Conservation (phyloP, 2,113 vertebrate species). For the Proterorhinus semilunaris region DNA sequence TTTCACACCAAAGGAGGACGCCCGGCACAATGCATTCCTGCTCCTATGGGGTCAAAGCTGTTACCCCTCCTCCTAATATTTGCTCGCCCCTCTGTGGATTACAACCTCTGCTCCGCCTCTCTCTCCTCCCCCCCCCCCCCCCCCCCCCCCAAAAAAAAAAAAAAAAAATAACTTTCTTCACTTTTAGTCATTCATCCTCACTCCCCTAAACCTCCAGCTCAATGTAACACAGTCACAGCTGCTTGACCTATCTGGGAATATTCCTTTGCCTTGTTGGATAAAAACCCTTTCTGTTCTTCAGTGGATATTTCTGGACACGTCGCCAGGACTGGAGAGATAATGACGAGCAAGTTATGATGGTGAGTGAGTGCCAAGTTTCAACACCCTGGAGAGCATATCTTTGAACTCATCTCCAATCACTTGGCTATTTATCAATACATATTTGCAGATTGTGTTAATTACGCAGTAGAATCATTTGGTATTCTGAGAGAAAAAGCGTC, state of each 20-base stretch:
- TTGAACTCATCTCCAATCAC: too few species aligned
- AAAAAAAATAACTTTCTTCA: slow-evolving; percentile 45
- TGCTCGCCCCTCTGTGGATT: slow-evolving; percentile 14
- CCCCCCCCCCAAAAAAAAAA: slow-evolving; percentile 44
- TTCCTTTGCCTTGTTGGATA: slow-evolving; percentile 31
- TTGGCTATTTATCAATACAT: too few species aligned
- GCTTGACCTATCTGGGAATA: slow-evolving; percentile 22
- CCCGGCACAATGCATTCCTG: slow-evolving; percentile 32
- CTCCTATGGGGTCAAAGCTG: slow-evolving; percentile 28
- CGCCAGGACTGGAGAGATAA: slow-evolving; percentile 44
- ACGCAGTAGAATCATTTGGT: too few species aligned
- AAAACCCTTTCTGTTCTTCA: slow-evolving; percentile 32
- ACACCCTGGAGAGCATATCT: too few species aligned
- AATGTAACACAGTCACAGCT: slow-evolving; percentile 1
- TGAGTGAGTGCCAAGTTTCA: slow-evolving; percentile 47
- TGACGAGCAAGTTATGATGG: slow-evolving; percentile 39
- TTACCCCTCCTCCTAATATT: slow-evolving; percentile 16
- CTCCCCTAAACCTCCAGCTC: slow-evolving; percentile 24
- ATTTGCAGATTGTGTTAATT: too few species aligned
- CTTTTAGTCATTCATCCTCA: slow-evolving; percentile 33
- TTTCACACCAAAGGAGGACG: not conserved
- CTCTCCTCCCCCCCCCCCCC: slow-evolving; percentile 42
- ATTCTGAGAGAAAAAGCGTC: too few species aligned
- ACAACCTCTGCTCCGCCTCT: not conserved
- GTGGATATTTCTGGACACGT: slow-evolving; percentile 21